phyloP scores from a whole-genome alignment of 2,113 vertebrate species.

The Phoenicopterus ruber region DNA sequence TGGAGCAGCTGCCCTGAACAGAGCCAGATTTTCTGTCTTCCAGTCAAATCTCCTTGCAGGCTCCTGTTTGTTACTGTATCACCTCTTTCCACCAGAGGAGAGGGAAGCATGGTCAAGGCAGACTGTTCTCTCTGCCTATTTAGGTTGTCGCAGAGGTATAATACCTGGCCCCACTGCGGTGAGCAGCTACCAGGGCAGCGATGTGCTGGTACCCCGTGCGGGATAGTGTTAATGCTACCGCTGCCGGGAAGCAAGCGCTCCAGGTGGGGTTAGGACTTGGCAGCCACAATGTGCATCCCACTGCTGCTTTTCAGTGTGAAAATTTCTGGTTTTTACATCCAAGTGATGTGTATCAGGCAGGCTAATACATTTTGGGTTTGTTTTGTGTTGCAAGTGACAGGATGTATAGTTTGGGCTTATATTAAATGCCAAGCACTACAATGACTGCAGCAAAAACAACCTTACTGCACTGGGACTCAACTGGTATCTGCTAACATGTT shows the following conservation, averaged over 20 bases:
- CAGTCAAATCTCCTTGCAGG: neutral
- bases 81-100: neutral
- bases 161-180: neutral
- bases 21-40: neutral
- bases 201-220: neutral
- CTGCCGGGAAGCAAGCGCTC: neutral
- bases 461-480: neutral
- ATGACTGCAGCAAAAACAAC: neutral
- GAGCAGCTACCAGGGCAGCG: neutral
- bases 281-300: accelerated
- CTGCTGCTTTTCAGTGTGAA: neutral
- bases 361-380: neutral
- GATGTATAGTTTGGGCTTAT: neutral
- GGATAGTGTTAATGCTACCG: accelerated
- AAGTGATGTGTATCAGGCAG: too few relatives aligned
- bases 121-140: accelerated
- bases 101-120: neutral
- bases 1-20: neutral
- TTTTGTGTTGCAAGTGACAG: neutral
- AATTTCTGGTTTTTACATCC: neutral
- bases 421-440: neutral
- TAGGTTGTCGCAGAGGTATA: neutral
- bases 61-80: accelerated
- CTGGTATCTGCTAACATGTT: conserved; percentile 30
- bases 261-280: neutral